phyloP scores from a whole-genome alignment of 30 jellyfish, hydroid and myxozoan species.

The Clytia hemisphaerica region DNA sequence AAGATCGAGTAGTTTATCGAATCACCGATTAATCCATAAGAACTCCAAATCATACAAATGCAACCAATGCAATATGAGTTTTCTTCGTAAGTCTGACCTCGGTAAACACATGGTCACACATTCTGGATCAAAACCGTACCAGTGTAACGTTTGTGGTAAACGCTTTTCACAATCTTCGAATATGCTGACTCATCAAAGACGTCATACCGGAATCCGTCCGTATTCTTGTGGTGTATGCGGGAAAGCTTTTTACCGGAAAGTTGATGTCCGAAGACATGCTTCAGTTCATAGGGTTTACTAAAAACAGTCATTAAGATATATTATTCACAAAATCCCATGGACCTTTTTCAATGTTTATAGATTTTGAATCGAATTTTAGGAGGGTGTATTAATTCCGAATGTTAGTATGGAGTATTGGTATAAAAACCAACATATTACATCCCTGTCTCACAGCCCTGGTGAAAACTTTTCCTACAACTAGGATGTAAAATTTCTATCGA shows the following conservation, averaged over 20 bases:
- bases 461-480: no score
- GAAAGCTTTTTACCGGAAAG: constrained; percentile 63
- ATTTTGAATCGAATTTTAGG: no score
- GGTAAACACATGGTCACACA: constrained; percentile 63
- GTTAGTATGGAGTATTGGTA: no score
- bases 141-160: constrained; percentile 53
- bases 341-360: no score
- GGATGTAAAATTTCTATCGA: no score
- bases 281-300: constrained; percentile 56
- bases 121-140: constrained; percentile 65
- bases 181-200: constrained; percentile 74
- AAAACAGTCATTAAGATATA: no score
- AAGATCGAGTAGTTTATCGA: constrained; percentile 81
- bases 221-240: constrained; percentile 55
- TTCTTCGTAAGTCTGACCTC: constrained; percentile 69
- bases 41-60: constrained; percentile 61
- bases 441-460: no score
- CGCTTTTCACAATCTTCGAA: constrained; percentile 79
- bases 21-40: constrained; percentile 61
- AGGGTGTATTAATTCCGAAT: no score
- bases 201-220: constrained; percentile 80
- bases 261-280: constrained; percentile 76
- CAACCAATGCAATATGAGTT: constrained; percentile 50
- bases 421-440: no score
- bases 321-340: no score